phyloP scores from a whole-genome alignment of 2,888 invertebrate species.

The Lasioglossum morio region DNA sequence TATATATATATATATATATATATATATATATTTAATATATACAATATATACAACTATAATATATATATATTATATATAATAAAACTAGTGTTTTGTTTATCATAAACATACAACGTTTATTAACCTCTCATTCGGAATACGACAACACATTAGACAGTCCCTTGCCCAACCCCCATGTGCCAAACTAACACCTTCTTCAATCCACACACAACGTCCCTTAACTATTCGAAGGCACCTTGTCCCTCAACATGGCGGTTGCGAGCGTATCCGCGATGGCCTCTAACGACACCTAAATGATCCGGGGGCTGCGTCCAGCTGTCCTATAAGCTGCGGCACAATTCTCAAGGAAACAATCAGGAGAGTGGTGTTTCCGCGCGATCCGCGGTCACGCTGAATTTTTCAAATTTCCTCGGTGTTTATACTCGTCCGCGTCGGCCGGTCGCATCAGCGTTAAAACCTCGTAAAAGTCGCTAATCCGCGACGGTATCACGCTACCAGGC shows the following conservation, averaged over 20 bases:
- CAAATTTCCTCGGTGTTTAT: conserved; percentile 33
- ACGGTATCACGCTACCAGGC: conserved; percentile 56
- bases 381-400: conserved; percentile 46
- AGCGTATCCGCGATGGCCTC: background rate
- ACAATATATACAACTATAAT: too few species aligned
- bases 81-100: too few species aligned
- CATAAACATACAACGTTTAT: too few species aligned
- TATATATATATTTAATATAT: too few species aligned
- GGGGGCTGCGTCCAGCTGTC: background rate
- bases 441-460: conserved; percentile 58
- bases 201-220: background rate
- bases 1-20: too few species aligned
- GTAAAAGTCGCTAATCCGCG: conserved; percentile 54
- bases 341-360: conserved; percentile 47
- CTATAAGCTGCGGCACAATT: conserved; percentile 32
- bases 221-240: background rate
- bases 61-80: too few species aligned
- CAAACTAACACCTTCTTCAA: background rate
- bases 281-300: conserved; percentile 40
- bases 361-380: background rate
- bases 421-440: background rate
- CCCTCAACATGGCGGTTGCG: background rate
- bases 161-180: too few species aligned
- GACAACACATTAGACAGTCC: too few species aligned
- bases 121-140: too few species aligned